phyloP scores from a whole-genome alignment of 2,888 invertebrate genomes.

The Rhopalosiphum nymphaeae region DNA sequence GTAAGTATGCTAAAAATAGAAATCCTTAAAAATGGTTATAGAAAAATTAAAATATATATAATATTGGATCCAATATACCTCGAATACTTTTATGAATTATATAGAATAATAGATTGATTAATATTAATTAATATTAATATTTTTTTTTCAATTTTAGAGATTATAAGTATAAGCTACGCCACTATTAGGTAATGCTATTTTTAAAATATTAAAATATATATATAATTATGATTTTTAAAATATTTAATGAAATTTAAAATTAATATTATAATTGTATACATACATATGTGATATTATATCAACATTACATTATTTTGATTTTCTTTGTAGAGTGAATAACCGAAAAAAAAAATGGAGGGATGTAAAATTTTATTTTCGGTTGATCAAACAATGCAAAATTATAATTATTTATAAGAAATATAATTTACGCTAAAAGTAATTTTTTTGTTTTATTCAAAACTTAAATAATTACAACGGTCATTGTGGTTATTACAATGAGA shows the following conservation, averaged over 20 bases:
- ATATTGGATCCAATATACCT: neutral
- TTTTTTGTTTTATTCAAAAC: neutral
- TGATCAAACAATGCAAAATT: neutral
- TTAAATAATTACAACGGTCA: neutral
- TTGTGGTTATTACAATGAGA: neutral
- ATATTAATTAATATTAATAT: no score
- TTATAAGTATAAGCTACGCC: no score
- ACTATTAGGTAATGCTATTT: neutral
- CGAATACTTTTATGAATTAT: neutral
- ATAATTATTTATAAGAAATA: neutral
- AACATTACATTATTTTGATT: neutral
- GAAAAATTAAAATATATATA: no score
- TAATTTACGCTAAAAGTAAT: neutral
- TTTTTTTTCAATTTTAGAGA: no score
- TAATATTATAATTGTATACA: neutral
- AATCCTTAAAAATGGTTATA: no score
- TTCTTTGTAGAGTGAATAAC: neutral
- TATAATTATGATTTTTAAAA: no score
- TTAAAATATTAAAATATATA: neutral
- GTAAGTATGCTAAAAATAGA: no score
- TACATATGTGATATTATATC: neutral
- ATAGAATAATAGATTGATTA: no score
- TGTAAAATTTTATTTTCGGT: neutral
- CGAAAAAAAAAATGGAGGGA: neutral
- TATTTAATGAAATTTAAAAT: neutral